Base-by-base conservation (phyloP, 2,797 vertebrate species). In the Betta splendens region DNA sequence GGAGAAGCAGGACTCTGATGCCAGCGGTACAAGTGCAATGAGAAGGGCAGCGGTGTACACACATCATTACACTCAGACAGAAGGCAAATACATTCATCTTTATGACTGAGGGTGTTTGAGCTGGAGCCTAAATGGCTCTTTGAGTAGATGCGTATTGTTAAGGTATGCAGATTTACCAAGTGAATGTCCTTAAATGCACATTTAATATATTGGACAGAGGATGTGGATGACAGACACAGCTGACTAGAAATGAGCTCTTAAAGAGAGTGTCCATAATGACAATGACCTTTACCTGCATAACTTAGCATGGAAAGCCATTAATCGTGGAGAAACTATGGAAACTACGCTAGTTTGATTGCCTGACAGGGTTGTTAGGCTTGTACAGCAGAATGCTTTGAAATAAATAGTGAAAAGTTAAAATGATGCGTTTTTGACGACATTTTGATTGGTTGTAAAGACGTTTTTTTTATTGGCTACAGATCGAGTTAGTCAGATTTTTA, bases 21-120 rank as follows among this genome's bases (percentile, higher is more conserved):
- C 83, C 83, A 70, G 33, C 33, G 57, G 80, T 80, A 71, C 77
- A 39, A 85, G 89, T 88, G 86, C 83, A 85, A 82, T 20, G 85
- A 85, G 84, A 81, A 86, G 81, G 84, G 85, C 89, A 88, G 83
- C 72, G 48, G 85, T 66, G 80, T 85, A 58, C 77, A 87, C 89
- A 91, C 90, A 87, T 91, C 89, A 90, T 91, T 91, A 90, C 88
- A 82, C 86, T 71, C 79, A 64, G 77, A 87, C 77, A 83, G 63
- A 76, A 75, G 75, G 75, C 78, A 81, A 89, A 90, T 75, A 67
- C 83, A 89, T 90, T 86, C 77, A 86, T 90, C 85, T 89, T 85
- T 77, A 68, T 89, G 82, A 87, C 83, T 65, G 71, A 74, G 69
- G 77, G 37, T 25, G 66, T 85, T 81, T 77, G 65, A 69, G 59